phyloP scores from a whole-genome alignment of 2,888 invertebrate species.

The Cosmia trapezina region DNA sequence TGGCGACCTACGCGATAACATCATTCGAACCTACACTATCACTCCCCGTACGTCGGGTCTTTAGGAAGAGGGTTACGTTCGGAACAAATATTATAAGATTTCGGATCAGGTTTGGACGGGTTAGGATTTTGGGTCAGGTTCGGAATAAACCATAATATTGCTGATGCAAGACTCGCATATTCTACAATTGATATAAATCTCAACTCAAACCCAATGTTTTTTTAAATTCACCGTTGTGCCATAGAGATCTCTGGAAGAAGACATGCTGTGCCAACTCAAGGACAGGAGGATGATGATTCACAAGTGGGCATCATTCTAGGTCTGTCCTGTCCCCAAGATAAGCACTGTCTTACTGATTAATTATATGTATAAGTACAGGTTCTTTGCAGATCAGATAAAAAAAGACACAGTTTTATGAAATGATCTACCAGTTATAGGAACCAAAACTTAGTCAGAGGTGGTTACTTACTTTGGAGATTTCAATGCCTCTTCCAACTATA shows the following conservation, averaged over 20 bases:
- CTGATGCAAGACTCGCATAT: not conserved
- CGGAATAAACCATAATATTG: no score
- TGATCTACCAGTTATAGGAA: not conserved
- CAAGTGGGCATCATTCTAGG: not conserved
- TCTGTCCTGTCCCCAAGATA: no score
- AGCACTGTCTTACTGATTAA: not conserved
- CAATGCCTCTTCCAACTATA: constrained; percentile 92
- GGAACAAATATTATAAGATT: no score
- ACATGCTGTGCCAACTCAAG: not conserved
- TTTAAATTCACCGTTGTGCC: no score
- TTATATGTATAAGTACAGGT: no score
- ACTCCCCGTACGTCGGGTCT: no score
- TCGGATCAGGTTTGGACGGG: no score
- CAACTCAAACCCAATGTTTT: not conserved
- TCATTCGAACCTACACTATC: no score
- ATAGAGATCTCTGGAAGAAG: not conserved
- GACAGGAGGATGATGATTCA: not conserved
- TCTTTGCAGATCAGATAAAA: not conserved
- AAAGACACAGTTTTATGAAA: not conserved
- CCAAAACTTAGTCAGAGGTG: not conserved
- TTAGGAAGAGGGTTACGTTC: no score
- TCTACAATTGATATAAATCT: not conserved
- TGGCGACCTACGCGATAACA: no score
- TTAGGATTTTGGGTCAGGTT: no score
- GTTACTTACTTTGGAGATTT: constrained; percentile 92